These are phyloP conservation scores for Syritta pipiens DNA, from an alignment of 2,888 invertebrate species.

Conservation along the genomic window DNA sequence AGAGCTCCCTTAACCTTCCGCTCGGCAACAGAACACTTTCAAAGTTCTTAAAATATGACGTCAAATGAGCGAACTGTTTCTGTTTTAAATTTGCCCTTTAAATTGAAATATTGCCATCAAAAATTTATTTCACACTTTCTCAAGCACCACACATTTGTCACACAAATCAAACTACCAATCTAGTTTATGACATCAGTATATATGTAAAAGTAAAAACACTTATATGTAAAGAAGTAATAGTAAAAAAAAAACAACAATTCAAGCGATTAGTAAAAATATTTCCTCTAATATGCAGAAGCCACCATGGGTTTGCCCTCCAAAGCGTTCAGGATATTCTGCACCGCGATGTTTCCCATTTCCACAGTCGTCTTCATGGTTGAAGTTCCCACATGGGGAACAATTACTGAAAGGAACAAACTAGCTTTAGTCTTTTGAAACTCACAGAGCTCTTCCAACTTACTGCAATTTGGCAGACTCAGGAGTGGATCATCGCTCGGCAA, in stretches of 20 bases:
- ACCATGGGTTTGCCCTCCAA: slow-evolving; percentile 86
- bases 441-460: slow-evolving; percentile 78
- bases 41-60: no score
- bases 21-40: no score
- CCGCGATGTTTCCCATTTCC: slow-evolving; percentile 89
- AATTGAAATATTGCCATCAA: no score
- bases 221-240: neutral
- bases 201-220: slow-evolving; percentile 19
- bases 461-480: slow-evolving; percentile 88
- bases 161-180: no score
- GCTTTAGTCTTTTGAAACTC: neutral
- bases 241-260: slow-evolving; percentile 25
- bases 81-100: no score
- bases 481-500: slow-evolving; percentile 89
- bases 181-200: neutral
- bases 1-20: no score
- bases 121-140: no score
- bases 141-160: no score
- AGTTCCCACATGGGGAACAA: slow-evolving; percentile 93
- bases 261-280: slow-evolving; percentile 10
- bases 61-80: no score
- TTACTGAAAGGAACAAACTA: slow-evolving; percentile 82
- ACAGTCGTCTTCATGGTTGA: slow-evolving; percentile 88
- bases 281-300: slow-evolving; percentile 80
- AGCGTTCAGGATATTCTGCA: slow-evolving; percentile 88